Percentiles rank a stretch among this genome's conserved stretches.
Evolutionary conservation across 2,797 vertebrate species (phyloP).

Genomic region (Scolopax rusticola): DNA sequence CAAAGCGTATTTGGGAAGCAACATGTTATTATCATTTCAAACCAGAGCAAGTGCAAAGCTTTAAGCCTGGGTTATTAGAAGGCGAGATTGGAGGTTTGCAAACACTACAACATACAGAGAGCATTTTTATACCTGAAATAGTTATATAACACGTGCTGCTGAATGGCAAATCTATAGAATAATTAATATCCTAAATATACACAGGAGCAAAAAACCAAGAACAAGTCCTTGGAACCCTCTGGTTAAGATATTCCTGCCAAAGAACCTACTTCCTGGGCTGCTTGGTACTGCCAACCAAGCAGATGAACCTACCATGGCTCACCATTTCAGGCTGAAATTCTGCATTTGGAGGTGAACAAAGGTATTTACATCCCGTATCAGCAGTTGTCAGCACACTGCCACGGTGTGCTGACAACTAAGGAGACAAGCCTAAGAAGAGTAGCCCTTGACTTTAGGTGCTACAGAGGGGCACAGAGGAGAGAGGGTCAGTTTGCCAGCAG

Average conservation of each 20-base stretch:
- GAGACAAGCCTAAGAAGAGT: neutral
- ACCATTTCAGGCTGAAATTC: neutral
- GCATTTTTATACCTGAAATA: neutral
- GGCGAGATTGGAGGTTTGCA: neutral
- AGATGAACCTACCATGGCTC: no score
- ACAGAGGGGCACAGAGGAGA: neutral
- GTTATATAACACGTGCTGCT: neutral
- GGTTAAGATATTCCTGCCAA: neutral
- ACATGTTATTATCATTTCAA: slow-evolving; percentile 46
- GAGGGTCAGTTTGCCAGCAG: neutral
- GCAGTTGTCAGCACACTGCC: neutral
- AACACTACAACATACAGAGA: neutral
- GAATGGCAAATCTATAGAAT: neutral
- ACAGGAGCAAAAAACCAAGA: neutral
- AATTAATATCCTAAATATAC: neutral
- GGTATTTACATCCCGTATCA: fast-evolving
- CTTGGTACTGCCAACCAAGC: neutral
- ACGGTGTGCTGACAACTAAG: no score
- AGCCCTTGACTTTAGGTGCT: neutral
- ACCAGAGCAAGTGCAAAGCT: neutral
- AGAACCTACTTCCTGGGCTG: neutral
- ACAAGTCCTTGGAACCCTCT: neutral
- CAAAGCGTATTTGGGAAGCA: neutral
- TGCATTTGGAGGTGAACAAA: neutral
- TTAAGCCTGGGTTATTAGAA: neutral